Evolutionary conservation across 2,888 invertebrate genomes (phyloP).

Genomic region (Sphecodes monilicornis): DNA sequence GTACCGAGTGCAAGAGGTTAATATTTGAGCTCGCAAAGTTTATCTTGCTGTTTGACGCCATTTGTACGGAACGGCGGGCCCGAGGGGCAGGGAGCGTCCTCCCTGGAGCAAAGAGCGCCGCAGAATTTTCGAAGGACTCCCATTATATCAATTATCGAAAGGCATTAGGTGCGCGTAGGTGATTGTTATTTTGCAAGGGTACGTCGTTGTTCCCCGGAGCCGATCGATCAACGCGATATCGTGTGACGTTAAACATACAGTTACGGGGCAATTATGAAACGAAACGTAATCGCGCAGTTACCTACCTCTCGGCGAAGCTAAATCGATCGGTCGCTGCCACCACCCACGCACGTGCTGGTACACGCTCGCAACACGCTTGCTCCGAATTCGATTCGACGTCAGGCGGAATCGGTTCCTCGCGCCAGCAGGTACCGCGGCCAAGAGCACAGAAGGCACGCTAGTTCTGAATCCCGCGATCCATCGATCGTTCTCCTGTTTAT

Average conservation of each 20-base stretch:
- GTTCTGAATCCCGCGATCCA: background rate
- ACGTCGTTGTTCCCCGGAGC: background rate
- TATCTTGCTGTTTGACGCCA: background rate
- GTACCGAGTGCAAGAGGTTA: background rate
- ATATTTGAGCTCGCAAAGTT: background rate
- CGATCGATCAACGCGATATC: background rate
- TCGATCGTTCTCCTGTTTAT: background rate
- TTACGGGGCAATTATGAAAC: constrained; percentile 20
- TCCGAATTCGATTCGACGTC: constrained; percentile 34
- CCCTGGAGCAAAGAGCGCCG: background rate
- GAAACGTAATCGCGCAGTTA: background rate
- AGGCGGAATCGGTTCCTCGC: constrained; percentile 11
- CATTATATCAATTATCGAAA: background rate
- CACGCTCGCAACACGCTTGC: constrained; percentile 8
- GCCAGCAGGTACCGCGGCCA: constrained; percentile 33
- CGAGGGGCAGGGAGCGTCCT: background rate
- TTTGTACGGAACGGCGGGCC: background rate
- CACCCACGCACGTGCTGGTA: constrained; percentile 29
- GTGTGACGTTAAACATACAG: background rate
- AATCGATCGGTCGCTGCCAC: constrained; percentile 32
- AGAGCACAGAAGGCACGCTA: background rate
- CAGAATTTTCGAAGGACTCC: background rate
- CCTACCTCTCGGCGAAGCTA: background rate
- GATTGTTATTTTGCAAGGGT: background rate
- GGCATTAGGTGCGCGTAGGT: background rate